Conservation (phyloP, 2,888 invertebrate species). For the Drosophila niveifrons region DNA sequence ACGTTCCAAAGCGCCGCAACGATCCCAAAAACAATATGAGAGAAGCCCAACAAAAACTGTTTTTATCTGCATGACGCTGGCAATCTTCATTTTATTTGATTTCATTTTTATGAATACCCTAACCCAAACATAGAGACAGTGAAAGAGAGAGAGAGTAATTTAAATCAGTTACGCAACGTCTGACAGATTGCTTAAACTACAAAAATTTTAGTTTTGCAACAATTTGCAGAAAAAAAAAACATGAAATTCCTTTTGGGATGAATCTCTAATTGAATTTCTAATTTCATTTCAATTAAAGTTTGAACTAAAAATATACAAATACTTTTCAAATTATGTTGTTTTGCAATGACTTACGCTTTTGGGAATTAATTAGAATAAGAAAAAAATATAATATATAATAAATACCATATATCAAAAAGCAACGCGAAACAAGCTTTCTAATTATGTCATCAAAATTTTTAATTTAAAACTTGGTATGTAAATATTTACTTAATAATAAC, state of each 20-base stretch:
- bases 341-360: no score
- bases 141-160: not conserved
- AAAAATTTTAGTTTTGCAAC: not conserved
- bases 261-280: not conserved
- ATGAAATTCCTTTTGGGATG: not conserved
- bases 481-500: no score
- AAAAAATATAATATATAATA: no score
- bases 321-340: no score
- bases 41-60: conserved; percentile 33
- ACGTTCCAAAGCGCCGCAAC: conserved; percentile 59
- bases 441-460: no score
- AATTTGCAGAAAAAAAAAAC: not conserved
- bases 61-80: conserved; percentile 57
- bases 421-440: no score
- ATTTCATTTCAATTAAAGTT: not conserved
- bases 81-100: conserved; percentile 47
- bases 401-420: no score
- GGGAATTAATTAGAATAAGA: no score
- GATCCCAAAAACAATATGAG: conserved; percentile 31
- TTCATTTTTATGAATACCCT: conserved; percentile 27
- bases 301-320: not conserved
- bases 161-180: not conserved
- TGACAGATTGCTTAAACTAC: not conserved
- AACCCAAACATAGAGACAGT: not conserved
- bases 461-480: no score